Evolutionary conservation across 2,797 vertebrate genomes (phyloP).

Genomic region (Rhabdomys pumilio): DNA sequence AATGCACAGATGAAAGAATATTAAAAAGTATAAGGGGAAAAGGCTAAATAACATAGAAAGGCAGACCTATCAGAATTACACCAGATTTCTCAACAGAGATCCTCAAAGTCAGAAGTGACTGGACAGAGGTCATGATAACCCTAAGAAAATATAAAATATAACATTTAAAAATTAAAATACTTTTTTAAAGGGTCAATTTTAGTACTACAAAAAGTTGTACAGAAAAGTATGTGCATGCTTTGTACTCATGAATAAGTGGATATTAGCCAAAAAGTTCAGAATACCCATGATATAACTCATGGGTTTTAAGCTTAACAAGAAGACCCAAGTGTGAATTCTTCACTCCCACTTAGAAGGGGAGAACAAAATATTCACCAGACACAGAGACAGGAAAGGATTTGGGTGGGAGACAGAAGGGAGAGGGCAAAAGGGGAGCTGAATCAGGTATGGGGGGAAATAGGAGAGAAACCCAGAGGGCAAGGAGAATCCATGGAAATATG

Average conservation of each 20-base stretch:
- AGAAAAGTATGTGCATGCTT: background rate
- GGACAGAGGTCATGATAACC: background rate
- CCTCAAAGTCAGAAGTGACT: too few relatives aligned
- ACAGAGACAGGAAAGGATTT: background rate
- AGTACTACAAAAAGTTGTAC: background rate
- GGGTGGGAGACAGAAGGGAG: background rate
- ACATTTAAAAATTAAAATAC: background rate
- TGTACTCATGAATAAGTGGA: background rate
- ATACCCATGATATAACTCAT: background rate
- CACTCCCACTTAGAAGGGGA: background rate
- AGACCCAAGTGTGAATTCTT: background rate
- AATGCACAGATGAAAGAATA: too few relatives aligned
- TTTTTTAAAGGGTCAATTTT: background rate
- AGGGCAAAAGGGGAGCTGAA: background rate
- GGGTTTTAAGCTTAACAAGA: background rate
- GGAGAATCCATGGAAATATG: background rate
- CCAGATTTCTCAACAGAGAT: too few relatives aligned
- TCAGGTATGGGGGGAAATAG: background rate
- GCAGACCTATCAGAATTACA: too few relatives aligned
- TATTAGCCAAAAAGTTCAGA: background rate
- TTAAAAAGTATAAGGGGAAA: too few relatives aligned
- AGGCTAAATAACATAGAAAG: too few relatives aligned
- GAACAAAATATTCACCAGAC: background rate
- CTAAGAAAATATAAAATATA: background rate
- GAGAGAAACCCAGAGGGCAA: too few relatives aligned